Conservation (phyloP, 2,797 vertebrate genomes). For the Xiphophorus birchmanni region DNA sequence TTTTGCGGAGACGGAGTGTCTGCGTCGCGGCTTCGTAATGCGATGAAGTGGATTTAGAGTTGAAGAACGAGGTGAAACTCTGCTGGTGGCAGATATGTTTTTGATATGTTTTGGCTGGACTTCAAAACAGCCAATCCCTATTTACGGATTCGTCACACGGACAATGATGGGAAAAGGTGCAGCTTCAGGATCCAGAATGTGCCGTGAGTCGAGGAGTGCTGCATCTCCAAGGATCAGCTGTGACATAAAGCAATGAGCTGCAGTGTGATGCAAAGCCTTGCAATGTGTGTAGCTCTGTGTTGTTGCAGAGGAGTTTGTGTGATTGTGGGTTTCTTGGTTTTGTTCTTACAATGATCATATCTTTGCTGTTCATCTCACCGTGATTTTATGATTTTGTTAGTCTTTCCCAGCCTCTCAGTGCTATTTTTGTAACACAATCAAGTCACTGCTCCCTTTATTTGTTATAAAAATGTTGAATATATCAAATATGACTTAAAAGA, state of each 20-base stretch:
- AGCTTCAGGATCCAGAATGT: neutral
- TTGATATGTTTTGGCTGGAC: neutral
- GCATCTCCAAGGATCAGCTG: neutral
- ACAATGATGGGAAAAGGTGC: constrained; percentile 9
- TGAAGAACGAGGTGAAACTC: constrained; percentile 5
- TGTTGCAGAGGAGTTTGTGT: neutral
- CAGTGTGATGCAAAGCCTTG: neutral
- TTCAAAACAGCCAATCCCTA: constrained; percentile 1
- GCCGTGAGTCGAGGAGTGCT: constrained; percentile 3
- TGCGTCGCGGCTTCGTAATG: neutral
- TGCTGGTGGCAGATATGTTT: neutral
- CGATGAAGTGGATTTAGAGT: neutral
- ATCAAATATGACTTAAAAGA: no score
- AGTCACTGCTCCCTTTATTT: no score
- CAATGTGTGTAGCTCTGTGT: neutral
- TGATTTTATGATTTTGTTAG: neutral
- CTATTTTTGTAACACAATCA: no score
- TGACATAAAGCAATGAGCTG: neutral
- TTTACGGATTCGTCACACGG: constrained; percentile 2
- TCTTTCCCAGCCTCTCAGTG: no score
- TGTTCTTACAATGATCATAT: neutral
- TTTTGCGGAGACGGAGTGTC: neutral
- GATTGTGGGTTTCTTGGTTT: constrained; percentile 9
- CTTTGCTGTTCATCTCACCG: neutral
- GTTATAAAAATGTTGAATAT: no score